Conservation (phyloP, 2,888 invertebrate genomes). For the Microctonus hyperodae region DNA sequence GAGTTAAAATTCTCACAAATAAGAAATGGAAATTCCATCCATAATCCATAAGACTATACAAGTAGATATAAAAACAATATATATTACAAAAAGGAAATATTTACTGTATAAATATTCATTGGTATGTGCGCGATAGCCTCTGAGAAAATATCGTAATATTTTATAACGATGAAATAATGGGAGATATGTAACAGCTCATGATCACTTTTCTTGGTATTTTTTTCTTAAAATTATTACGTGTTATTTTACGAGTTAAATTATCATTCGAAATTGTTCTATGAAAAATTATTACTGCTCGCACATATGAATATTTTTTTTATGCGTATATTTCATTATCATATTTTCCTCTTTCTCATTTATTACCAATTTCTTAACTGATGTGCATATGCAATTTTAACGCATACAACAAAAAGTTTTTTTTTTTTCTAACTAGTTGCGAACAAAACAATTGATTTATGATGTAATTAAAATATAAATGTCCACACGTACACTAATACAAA, state of each 20-base stretch:
- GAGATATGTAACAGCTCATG: not conserved
- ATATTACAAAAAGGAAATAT: not conserved
- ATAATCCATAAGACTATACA: not conserved
- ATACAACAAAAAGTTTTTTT: not conserved
- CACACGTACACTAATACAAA: not conserved
- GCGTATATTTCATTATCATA: not conserved
- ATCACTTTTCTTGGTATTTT: not conserved
- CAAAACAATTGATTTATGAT: not conserved
- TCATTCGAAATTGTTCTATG: not conserved
- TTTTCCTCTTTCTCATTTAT: not conserved
- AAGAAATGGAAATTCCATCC: not conserved
- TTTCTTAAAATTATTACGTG: not conserved
- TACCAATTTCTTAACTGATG: not conserved
- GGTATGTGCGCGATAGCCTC: not conserved
- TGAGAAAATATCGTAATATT: slow-evolving; percentile 1
- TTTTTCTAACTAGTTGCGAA: not conserved
- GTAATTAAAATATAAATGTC: not conserved
- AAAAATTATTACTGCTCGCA: not conserved
- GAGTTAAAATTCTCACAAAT: not conserved
- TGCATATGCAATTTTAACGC: not conserved
- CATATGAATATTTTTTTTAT: not conserved
- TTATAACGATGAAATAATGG: slow-evolving; percentile 1
- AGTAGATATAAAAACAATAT: not conserved
- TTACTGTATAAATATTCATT: not conserved
- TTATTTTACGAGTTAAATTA: not conserved